phyloP scores from a whole-genome alignment of 2,113 vertebrate species.

The Ia io region DNA sequence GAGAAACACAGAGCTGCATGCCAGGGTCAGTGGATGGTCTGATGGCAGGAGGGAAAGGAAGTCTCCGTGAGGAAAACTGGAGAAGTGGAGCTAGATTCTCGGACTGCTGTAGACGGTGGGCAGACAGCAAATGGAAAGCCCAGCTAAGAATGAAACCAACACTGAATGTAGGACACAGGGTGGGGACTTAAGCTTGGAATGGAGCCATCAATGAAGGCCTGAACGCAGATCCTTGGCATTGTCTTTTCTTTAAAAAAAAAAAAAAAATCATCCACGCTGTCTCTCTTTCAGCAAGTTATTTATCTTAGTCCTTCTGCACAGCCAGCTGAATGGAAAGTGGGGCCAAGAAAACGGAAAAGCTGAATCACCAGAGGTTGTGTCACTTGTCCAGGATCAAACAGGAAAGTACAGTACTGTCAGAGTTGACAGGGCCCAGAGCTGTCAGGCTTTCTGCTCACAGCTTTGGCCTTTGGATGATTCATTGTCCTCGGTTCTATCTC shows the following conservation, averaged over 20 bases:
- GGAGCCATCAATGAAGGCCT: neutral
- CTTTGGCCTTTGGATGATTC: neutral
- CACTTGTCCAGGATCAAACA: conserved; percentile 38
- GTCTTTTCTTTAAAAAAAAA: neutral
- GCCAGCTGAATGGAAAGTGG: neutral
- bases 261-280: neutral
- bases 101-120: neutral
- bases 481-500: neutral
- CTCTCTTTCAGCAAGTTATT: neutral
- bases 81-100: neutral
- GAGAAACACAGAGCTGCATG: neutral
- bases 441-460: neutral
- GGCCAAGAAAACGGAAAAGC: conserved; percentile 49
- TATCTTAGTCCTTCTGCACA: conserved; percentile 3
- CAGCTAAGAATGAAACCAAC: neutral
- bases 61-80: neutral
- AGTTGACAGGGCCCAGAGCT: neutral
- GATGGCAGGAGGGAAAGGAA: neutral
- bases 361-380: conserved; percentile 28
- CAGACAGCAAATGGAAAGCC: neutral
- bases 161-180: neutral
- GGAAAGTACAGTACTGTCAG: conserved; percentile 15
- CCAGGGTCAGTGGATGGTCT: neutral
- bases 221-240: neutral
- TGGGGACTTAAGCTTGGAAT: neutral